Evolutionary conservation across 2,113 vertebrate genomes (phyloP).

Genomic region (Hoplias malabaricus): DNA sequence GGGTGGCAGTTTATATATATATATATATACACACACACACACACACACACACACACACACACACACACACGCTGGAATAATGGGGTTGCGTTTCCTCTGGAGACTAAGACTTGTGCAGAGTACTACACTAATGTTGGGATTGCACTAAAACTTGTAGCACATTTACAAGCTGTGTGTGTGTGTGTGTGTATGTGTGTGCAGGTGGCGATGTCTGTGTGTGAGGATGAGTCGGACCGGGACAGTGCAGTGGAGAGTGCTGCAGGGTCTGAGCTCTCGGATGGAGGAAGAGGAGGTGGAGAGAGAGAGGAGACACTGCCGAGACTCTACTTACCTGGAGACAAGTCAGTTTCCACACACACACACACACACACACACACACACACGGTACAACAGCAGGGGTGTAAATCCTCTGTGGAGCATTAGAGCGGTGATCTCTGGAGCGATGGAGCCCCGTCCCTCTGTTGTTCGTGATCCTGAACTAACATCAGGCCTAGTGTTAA

Average conservation of each 20-base stretch:
- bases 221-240: constrained; percentile 86
- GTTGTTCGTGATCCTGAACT: too few species aligned
- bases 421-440: too few species aligned
- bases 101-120: too few species aligned
- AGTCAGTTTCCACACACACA: constrained; percentile 74
- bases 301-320: constrained; percentile 77
- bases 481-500: too few species aligned
- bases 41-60: neutral
- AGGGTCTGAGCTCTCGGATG: constrained; percentile 79
- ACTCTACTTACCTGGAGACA: constrained; percentile 85
- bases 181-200: too few species aligned
- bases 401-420: too few species aligned
- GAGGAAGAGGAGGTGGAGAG: constrained; percentile 71
- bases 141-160: too few species aligned
- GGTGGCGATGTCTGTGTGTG: constrained; percentile 80
- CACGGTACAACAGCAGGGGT: too few species aligned
- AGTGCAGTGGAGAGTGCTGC: constrained; percentile 86
- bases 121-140: too few species aligned
- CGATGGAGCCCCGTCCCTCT: too few species aligned
- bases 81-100: too few species aligned
- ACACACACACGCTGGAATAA: neutral
- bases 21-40: neutral
- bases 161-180: too few species aligned
- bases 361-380: neutral
- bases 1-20: constrained; percentile 7